A percentile compares a stretch with the other conserved stretches of the same genome.
These are phyloP conservation scores for Falco columbarius DNA, from an alignment of 2,797 vertebrate species.

Conservation along the genomic window DNA sequence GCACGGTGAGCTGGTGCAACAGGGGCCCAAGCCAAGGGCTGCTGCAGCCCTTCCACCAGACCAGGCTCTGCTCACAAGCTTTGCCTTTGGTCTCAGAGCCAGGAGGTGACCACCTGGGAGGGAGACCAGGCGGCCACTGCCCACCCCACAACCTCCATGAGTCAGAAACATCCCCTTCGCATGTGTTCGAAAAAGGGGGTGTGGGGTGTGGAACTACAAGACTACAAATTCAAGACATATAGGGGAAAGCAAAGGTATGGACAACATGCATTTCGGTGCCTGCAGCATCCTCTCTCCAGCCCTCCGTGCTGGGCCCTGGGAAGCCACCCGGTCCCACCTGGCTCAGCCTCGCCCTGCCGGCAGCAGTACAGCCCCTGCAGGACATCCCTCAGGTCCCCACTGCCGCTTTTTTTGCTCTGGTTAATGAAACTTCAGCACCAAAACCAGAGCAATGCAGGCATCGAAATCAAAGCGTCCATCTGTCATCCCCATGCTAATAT, in stretches of 20 bases:
- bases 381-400: neutral
- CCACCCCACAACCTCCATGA: neutral
- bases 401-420: neutral
- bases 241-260: neutral
- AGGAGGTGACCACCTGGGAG: neutral
- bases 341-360: neutral
- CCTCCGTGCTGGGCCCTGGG: neutral
- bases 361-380: fast-evolving
- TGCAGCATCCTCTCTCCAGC: neutral
- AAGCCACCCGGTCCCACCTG: neutral
- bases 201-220: too few species aligned
- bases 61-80: neutral
- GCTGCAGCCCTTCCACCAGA: neutral
- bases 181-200: neutral
- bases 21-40: fast-evolving
- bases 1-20: neutral
- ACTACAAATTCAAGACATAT: fast-evolving
- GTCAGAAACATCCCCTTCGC: neutral
- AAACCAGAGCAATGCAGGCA: neutral
- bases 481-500: neutral
- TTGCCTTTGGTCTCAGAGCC: neutral
- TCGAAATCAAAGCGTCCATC: neutral
- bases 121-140: neutral
- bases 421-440: neutral
- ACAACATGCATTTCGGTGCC: fast-evolving